Conservation (phyloP, 2,888 invertebrate species). For the Belgica antarctica region DNA sequence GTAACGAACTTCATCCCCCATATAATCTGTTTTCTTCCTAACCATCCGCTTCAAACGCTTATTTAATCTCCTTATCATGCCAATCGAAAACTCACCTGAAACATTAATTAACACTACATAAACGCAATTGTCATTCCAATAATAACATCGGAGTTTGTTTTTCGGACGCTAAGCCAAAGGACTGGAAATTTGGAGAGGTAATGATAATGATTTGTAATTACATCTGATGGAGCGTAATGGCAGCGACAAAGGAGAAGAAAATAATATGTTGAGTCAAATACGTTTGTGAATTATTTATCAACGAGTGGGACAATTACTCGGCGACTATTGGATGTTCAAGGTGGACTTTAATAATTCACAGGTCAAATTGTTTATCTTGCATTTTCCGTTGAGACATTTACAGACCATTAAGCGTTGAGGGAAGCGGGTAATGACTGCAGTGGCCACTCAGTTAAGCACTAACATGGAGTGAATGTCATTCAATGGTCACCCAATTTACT, state of each 20-base stretch:
- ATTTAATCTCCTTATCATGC: background rate
- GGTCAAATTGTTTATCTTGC: slow-evolving; percentile 1
- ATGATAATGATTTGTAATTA: slow-evolving; percentile 22
- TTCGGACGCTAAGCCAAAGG: background rate
- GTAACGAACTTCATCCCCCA: no score
- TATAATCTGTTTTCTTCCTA: no score
- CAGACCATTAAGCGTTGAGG: slow-evolving; percentile 6
- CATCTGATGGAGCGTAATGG: slow-evolving; percentile 15
- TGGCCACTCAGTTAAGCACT: background rate
- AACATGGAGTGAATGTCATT: background rate
- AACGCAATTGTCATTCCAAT: background rate
- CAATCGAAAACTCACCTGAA: background rate
- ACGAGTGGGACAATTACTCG: slow-evolving; percentile 8
- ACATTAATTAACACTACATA: slow-evolving; percentile 27
- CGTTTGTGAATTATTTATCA: background rate
- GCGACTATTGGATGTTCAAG: background rate
- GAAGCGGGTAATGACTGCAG: slow-evolving; percentile 1
- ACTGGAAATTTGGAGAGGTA: background rate
- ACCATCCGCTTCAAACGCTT: background rate
- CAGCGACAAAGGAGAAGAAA: background rate
- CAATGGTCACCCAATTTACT: background rate
- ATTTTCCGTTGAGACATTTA: slow-evolving; percentile 13
- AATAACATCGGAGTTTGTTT: slow-evolving; percentile 4
- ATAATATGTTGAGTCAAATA: background rate
- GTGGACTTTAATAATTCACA: slow-evolving; percentile 22